Base-by-base conservation (phyloP, 1,140 invertebrate genomes). In the Camponotus vicinus region DNA sequence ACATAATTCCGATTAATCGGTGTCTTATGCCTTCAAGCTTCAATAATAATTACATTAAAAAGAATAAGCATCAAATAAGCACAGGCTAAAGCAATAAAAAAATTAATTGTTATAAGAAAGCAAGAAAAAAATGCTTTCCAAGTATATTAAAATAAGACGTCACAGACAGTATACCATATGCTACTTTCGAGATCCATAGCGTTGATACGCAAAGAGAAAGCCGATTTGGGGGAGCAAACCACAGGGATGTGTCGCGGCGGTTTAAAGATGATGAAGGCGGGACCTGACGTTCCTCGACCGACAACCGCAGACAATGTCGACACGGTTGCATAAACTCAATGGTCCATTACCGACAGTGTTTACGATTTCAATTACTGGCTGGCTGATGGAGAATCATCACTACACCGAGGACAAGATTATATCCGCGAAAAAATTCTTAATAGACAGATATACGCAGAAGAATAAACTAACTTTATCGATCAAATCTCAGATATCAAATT, bases 311-410 rank as follows among this genome's bases (percentile, higher is more conserved):
- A 91, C 90, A 55, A 61, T 90, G 86, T 91, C 84, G 86, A 88
- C 78, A 57, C 67, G 83, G 34, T 70, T 75, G 89, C 89, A 88
- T 91, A 90, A 90, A 80, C 64, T 71, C 89, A 67, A 91, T 86
- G 83, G 73, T 42, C 86, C 78, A 91, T 91, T 90, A 88, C 89
- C 63, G 11, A 34, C 87, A 57, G 73, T 91, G 87, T 91, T 91
- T 89, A 91, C 86, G 89, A 91, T 91, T 91, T 89, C 90, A 91
- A 91, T 91, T 91, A 91, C 84, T 57, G 61, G 70, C 42, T 34
- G 59, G 40, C 45, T 52, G 73, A 87, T 90, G 75, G 57, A 69
- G 55, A 61, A 63, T 77, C 64, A 69, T 90, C 80, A 66, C 42
- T 49, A 75, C 63, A 73, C 49, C 77, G 66, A 49, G 66, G 75